phyloP scores from a whole-genome alignment of 2,113 vertebrate genomes.

The Thamnophis sirtalis region DNA sequence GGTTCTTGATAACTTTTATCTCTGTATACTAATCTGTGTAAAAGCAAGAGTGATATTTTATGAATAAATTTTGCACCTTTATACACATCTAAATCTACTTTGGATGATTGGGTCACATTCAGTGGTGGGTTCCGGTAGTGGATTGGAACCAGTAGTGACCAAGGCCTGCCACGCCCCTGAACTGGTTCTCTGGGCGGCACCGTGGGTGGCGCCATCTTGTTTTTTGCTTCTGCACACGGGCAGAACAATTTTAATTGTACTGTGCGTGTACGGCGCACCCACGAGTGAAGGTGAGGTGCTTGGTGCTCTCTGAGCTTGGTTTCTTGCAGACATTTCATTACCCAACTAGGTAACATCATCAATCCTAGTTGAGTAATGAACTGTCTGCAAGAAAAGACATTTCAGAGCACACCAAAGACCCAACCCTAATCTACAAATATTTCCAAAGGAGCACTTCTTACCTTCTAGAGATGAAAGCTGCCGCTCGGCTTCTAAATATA shows the following conservation, averaged over 20 bases:
- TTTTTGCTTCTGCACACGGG: too few relatives aligned
- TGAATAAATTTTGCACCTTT: not conserved
- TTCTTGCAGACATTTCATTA: not conserved
- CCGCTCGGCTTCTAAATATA: conserved; percentile 91
- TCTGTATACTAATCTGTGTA: not conserved
- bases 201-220: too few relatives aligned
- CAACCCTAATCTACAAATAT: not conserved
- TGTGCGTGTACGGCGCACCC: too few relatives aligned
- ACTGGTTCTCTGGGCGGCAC: too few relatives aligned
- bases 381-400: not conserved
- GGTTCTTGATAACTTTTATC: not conserved
- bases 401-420: not conserved
- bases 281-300: not conserved
- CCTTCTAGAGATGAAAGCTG: conserved; percentile 77
- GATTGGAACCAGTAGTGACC: too few relatives aligned
- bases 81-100: not conserved
- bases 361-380: not conserved
- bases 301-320: not conserved
- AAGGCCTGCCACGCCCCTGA: too few relatives aligned
- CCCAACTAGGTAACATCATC: not conserved
- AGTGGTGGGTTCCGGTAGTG: too few relatives aligned
- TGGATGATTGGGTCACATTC: not conserved
- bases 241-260: too few relatives aligned
- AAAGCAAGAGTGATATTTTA: not conserved
- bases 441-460: conserved; percentile 52